phyloP scores from a whole-genome alignment of 2,797 vertebrate genomes.

The Neoniphon sammara region DNA sequence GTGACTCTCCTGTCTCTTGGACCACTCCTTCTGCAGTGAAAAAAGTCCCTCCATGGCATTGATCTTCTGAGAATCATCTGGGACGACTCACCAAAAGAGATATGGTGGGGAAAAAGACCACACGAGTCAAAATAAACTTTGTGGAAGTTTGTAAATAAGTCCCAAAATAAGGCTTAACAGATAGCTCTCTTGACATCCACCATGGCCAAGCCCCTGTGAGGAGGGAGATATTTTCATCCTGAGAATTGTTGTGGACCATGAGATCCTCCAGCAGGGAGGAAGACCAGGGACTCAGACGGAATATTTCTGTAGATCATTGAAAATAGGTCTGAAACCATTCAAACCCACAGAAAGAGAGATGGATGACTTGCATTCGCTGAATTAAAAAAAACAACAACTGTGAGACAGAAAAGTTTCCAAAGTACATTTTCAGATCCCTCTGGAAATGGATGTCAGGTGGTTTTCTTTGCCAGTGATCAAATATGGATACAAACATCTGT shows the following conservation, averaged over 20 bases:
- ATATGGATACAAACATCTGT: conserved; percentile 50
- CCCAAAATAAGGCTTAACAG: conserved; percentile 76
- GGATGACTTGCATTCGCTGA: conserved; percentile 34
- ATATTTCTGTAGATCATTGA: conserved; percentile 64
- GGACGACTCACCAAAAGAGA: conserved; percentile 51
- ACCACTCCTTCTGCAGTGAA: background rate
- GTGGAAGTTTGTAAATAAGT: conserved; percentile 80
- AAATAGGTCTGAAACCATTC: conserved; percentile 65
- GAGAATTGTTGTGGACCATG: conserved; percentile 75
- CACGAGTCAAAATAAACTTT: conserved; percentile 76
- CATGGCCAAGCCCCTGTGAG: conserved; percentile 72
- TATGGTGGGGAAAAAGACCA: conserved; percentile 45
- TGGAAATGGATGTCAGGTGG: conserved; percentile 61
- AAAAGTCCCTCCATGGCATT: conserved; percentile 24
- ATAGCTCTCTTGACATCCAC: conserved; percentile 80
- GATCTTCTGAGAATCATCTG: conserved; percentile 50
- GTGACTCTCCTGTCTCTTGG: background rate
- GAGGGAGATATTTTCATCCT: conserved; percentile 82
- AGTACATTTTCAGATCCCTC: conserved; percentile 23
- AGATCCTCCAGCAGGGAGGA: conserved; percentile 62
- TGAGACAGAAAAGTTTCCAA: conserved; percentile 47
- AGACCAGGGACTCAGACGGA: conserved; percentile 52
- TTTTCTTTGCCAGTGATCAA: conserved; percentile 45
- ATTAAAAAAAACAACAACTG: conserved; percentile 31
- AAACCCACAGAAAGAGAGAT: conserved; percentile 52